Conservation (phyloP, 2,797 vertebrate species). For the Pangasius djambal region DNA sequence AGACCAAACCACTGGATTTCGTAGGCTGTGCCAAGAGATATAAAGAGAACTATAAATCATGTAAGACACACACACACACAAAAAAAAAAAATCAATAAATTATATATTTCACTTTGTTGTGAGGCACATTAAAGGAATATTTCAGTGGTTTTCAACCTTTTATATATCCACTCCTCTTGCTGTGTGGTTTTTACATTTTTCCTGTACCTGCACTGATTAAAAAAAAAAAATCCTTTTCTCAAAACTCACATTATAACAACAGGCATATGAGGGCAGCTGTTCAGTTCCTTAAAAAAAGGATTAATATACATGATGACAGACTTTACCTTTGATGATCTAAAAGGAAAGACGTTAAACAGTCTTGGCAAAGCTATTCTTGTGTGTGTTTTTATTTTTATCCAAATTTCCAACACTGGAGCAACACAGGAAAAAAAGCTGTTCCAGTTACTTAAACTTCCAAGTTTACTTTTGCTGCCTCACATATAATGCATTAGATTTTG, state of each 20-base stretch:
- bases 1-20: background rate
- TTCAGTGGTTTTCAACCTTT: background rate
- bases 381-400: background rate
- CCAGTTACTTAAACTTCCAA: background rate
- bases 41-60: background rate
- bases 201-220: background rate
- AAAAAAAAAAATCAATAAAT: background rate
- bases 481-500: background rate
- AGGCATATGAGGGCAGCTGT: background rate
- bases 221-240: background rate
- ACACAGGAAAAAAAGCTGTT: background rate
- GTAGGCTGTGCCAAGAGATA: background rate
- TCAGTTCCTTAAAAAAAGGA: background rate
- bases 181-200: background rate
- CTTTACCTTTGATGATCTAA: background rate
- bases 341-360: background rate
- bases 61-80: background rate
- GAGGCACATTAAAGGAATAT: background rate
- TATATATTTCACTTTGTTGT: background rate
- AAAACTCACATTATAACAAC: background rate
- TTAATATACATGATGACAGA: background rate
- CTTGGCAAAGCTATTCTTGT: background rate
- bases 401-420: background rate
- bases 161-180: background rate
- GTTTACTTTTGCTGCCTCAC: background rate